A percentile compares a stretch with the other conserved stretches of the same genome.
Evolutionary conservation across 2,888 invertebrate genomes (phyloP).

Genomic region (Plagiodera versicolora): DNA sequence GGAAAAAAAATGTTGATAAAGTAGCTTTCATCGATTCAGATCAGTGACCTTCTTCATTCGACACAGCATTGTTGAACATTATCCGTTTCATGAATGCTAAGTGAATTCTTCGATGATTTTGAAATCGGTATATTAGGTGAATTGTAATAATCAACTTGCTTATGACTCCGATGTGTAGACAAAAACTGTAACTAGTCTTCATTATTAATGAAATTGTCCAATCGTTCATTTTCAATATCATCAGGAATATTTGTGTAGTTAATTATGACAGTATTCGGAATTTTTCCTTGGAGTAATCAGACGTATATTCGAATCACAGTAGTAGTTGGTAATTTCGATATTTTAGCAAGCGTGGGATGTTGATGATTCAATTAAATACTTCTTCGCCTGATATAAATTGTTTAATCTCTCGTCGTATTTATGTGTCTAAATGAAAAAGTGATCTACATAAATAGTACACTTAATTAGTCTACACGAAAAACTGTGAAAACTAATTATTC

Average conservation of each 20-base stretch:
- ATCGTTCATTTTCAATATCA: too few species aligned
- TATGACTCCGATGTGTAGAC: too few species aligned
- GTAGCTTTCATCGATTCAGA: slow-evolving; percentile 19
- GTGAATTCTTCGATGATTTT: neutral
- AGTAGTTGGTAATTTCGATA: too few species aligned
- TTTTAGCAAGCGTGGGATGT: too few species aligned
- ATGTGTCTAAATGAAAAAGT: neutral
- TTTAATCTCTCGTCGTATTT: neutral
- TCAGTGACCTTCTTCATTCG: slow-evolving; percentile 26
- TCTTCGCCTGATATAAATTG: neutral
- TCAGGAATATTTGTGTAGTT: too few species aligned
- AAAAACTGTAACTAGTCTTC: too few species aligned
- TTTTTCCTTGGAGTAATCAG: too few species aligned
- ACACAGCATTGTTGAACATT: slow-evolving; percentile 22
- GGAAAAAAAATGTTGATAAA: slow-evolving; percentile 12
- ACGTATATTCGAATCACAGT: too few species aligned
- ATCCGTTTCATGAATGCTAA: neutral
- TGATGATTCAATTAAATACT: neutral
- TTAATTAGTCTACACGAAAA: neutral
- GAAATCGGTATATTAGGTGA: neutral
- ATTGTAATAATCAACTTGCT: neutral
- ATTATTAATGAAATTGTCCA: too few species aligned
- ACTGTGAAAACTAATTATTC: neutral
- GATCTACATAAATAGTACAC: neutral
- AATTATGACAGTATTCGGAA: too few species aligned